phyloP scores from a whole-genome alignment of 2,797 vertebrate genomes.

The Lophura swinhoii region DNA sequence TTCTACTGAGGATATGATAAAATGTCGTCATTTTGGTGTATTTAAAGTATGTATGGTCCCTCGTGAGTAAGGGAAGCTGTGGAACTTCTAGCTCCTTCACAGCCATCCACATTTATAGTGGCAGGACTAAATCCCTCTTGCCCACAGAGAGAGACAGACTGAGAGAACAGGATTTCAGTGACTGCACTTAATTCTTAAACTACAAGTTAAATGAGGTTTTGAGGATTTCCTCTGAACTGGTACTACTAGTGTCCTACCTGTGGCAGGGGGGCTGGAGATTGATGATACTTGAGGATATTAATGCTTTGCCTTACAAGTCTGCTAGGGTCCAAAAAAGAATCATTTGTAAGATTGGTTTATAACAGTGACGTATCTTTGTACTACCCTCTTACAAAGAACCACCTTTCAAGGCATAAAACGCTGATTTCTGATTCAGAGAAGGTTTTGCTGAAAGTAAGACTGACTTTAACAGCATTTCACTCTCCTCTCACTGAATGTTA shows the following conservation, averaged over 20 bases:
- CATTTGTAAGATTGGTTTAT: background rate
- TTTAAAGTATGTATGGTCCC: background rate
- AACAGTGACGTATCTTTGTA: background rate
- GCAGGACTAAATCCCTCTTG: background rate
- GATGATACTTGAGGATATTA: background rate
- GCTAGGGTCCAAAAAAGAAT: background rate
- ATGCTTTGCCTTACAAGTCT: background rate
- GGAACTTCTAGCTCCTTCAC: background rate
- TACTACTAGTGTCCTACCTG: background rate
- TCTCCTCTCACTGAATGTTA: background rate
- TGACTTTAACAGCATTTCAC: background rate
- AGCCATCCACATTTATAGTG: background rate
- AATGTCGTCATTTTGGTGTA: background rate
- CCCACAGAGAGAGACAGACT: background rate
- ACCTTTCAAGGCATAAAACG: background rate
- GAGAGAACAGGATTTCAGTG: background rate
- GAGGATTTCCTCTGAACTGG: background rate
- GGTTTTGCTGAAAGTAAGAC: background rate
- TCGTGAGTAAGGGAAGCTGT: background rate
- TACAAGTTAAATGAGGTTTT: background rate
- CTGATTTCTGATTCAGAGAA: background rate
- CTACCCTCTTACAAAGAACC: background rate
- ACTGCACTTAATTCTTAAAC: fast-evolving
- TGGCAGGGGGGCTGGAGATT: too few species aligned
- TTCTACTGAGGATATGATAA: background rate